Evolutionary conservation across 1,140 invertebrate genomes (phyloP).

Genomic region (Apis laboriosa): DNA sequence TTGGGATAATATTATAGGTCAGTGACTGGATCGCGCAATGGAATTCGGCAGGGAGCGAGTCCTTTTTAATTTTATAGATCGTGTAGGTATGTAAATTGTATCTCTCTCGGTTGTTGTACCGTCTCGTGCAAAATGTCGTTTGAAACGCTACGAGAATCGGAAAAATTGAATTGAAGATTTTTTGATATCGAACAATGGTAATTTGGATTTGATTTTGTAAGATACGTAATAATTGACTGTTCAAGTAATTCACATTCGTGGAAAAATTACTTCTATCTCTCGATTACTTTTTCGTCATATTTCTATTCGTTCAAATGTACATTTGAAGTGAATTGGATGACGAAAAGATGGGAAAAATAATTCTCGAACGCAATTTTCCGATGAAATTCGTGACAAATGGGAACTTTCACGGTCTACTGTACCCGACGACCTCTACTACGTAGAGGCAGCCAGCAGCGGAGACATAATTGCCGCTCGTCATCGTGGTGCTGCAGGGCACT

Average conservation of each 20-base stretch:
- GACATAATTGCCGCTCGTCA: slow-evolving; percentile 79
- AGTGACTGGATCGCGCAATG: slow-evolving; percentile 6
- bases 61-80: slow-evolving; percentile 2
- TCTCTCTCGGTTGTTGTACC: background rate
- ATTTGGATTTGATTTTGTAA: too few species aligned
- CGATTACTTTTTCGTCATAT: too few species aligned
- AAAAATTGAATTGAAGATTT: background rate
- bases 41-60: slow-evolving; percentile 6
- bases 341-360: background rate
- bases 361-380: background rate
- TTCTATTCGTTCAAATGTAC: too few species aligned
- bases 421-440: slow-evolving; percentile 72
- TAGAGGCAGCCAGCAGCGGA: slow-evolving; percentile 67
- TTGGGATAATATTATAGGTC: slow-evolving; percentile 13
- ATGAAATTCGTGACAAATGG: slow-evolving; percentile 1
- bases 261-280: too few species aligned
- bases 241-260: too few species aligned
- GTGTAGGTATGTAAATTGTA: slow-evolving; percentile 33
- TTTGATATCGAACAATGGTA: too few species aligned
- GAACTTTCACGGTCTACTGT: slow-evolving; percentile 71
- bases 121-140: background rate
- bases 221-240: too few species aligned
- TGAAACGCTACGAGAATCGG: too few species aligned
- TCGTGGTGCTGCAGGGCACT: slow-evolving; percentile 68
- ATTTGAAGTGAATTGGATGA: background rate